A percentile compares a stretch with the other conserved stretches of the same genome.
Conservation (phyloP, 1,140 invertebrate species). For the Drosophila aff. region DNA sequence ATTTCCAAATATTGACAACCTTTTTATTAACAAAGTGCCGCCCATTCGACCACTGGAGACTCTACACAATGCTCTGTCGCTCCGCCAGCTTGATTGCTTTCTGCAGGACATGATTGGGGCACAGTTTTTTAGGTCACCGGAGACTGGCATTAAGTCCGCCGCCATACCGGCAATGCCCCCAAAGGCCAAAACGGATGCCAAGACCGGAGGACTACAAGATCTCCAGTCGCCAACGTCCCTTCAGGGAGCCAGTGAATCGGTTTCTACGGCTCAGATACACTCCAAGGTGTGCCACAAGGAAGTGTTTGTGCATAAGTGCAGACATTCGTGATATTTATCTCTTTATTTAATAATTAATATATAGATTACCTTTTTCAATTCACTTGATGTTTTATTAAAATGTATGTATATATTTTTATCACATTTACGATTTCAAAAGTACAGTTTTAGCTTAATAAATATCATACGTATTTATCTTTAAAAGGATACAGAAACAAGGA, state of each 20-base stretch:
- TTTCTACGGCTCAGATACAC: background rate
- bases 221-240: background rate
- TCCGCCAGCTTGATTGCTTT: conserved; percentile 95
- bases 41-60: conserved; percentile 97
- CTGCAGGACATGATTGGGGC: conserved; percentile 92
- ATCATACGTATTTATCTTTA: too few species aligned
- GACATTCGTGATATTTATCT: background rate
- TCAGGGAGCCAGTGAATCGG: background rate
- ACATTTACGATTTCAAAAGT: background rate
- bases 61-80: conserved; percentile 96
- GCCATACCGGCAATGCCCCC: background rate
- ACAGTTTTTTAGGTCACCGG: conserved; percentile 89
- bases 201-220: too few species aligned
- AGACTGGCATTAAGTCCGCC: conserved; percentile 86
- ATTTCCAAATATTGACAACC: background rate
- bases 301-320: background rate
- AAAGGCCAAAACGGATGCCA: background rate
- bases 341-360: background rate
- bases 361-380: background rate
- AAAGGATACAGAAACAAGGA: too few species aligned
- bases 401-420: background rate
- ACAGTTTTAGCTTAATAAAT: background rate
- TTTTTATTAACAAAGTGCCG: conserved; percentile 89
- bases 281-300: background rate
- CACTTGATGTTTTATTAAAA: background rate